Conservation (phyloP, 2,888 invertebrate species). For the Sinodicranocentrus sp. region DNA sequence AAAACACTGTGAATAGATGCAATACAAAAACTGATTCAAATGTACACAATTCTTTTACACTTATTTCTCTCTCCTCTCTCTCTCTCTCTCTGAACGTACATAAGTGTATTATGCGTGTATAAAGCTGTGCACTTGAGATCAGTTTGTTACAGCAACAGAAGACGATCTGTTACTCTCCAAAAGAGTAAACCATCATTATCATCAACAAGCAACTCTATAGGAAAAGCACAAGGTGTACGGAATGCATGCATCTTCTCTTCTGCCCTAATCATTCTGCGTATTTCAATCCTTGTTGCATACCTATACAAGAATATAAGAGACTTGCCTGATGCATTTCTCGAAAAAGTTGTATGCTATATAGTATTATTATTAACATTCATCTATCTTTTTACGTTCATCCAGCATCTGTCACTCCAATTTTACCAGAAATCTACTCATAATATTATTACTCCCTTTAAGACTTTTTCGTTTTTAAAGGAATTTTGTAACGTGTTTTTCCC, state of each 20-base stretch:
- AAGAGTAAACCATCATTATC: slow-evolving; percentile 26
- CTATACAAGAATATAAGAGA: neutral
- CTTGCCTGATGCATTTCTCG: neutral
- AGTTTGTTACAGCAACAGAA: slow-evolving; percentile 25
- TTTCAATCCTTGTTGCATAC: neutral
- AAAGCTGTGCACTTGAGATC: slow-evolving; percentile 4
- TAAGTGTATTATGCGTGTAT: too few relatives aligned
- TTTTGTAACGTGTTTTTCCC: neutral
- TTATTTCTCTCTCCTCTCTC: neutral
- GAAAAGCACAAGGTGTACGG: slow-evolving; percentile 8
- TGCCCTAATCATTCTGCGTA: slow-evolving; percentile 5
- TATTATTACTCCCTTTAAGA: slow-evolving; percentile 30
- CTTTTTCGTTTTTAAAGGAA: slow-evolving; percentile 9
- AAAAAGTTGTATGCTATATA: neutral
- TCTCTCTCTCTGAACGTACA: neutral
- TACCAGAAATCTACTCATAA: slow-evolving; percentile 31
- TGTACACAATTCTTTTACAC: slow-evolving; percentile 5
- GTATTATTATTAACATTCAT: slow-evolving; percentile 51
- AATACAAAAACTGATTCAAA: neutral
- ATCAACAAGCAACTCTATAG: neutral
- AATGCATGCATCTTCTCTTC: slow-evolving; percentile 21
- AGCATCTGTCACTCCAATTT: slow-evolving; percentile 71
- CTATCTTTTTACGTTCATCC: slow-evolving; percentile 63
- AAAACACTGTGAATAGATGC: slow-evolving; percentile 21
- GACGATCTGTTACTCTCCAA: slow-evolving; percentile 5